Evolutionary conservation across 1,140 invertebrate genomes (phyloP), one percentile per base, ranked within the genome.

Genomic region (Agrilus planipennis): DNA sequence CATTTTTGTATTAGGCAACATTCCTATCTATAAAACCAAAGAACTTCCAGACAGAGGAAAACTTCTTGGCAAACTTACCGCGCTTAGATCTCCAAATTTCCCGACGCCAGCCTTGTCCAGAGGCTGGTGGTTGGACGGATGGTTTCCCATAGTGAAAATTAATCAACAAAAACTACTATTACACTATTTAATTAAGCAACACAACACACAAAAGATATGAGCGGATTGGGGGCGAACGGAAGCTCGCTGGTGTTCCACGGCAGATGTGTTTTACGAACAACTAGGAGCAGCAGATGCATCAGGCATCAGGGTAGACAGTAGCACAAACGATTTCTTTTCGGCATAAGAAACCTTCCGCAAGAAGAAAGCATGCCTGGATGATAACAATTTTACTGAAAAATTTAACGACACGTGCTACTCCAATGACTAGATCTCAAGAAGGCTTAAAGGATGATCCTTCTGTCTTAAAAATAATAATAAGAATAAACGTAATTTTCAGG

Each of bases 111-210:
- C 68, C 56, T 70, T 68, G 48, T 77, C 74, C 49, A 78, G 64
- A 37, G 76, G 76, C 52, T 78, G 75, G 60, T 79, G 77, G 50
- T 76, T 73, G 32, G 77, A 38, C 21, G 36, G 36, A 28, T 38
- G 36, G 14, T 35, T 38, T 3, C 36, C 36, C 36, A 38, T 38
- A 11, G 11, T 22, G 9, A 3, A 32, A 18, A 31, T 4, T 21
- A 36, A 36, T 12, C 23, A 36, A 4, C 17, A 16, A 7, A 20
- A 36, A 14, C 19, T 17, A 14, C 30, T 17, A 32, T 3, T 32
- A 32, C 16, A 32, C n/a, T n/a, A 15, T 17, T 32, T 15, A n/a
- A 32, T 21, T 21, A 36, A 36, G 20, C 34, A 18, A 22, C 34
- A 15, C 16, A 32, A 32, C n/a, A n/a, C n/a, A 32, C 30, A 32